Base-by-base conservation (phyloP, 2,113 vertebrate genomes). In the Phrynocephalus versicolor region DNA sequence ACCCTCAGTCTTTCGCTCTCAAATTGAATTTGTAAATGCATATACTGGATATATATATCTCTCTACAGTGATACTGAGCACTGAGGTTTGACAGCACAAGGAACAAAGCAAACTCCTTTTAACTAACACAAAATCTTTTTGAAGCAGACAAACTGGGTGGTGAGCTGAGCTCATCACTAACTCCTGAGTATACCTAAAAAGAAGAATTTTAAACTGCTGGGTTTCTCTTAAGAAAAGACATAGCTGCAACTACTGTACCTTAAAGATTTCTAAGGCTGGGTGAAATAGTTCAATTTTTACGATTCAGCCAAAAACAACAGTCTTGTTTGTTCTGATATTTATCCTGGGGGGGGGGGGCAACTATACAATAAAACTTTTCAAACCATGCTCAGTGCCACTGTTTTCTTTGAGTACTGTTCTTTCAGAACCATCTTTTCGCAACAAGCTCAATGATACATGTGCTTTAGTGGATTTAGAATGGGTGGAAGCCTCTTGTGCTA, bases 201-300 rank as follows among this genome's bases (percentile, higher is more conserved):
- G 72, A 93, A 91, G 60, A 87, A 45, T 10, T 89, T 84, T 89
- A 85, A 89, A 92, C 84, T 88, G 84, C 37, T 88, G 88, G 78
- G 62, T 77, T 90, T 87, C 18, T 69, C 88, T 45, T 76, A 88
- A 41, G 85, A 84, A 73, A 91, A 91, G 45, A 69, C 55, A 90
- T 55, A 86, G 57, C 69, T 87, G 86, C 76, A 58, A 65, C 39
- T 85, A 62, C n/a, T n/a, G n/a, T n/a, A n/a, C 45, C 81, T 69
- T 84, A 93, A 90, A 65, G 60, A 89, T 88, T 92, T 62, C 87
- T 79, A 58, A 19, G n/a, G 33, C 10, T 60, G n/a, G 9, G 18
- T 19, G 55, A 78, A 69, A 57, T 55, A 55, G 35, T 18, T 35
- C n/a, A 39, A 41, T 6, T 19, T 64, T 64, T 39, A 6, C 3